Evolutionary conservation across 2,113 vertebrate genomes (phyloP).

Genomic region (Antennarius striatus): DNA sequence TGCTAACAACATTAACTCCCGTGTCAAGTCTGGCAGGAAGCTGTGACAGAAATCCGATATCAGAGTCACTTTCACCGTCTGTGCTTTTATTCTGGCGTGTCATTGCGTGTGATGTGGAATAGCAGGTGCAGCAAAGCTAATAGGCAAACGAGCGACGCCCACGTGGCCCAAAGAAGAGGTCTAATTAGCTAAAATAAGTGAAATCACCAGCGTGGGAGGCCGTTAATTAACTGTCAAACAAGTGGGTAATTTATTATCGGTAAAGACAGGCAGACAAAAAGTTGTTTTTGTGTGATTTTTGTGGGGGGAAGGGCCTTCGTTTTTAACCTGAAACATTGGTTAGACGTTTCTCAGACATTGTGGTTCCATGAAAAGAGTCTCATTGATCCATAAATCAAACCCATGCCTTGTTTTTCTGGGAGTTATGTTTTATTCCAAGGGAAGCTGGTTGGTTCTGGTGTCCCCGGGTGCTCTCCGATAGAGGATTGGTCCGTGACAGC

Average conservation of each 20-base stretch:
- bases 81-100: background rate
- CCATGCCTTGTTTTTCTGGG: background rate
- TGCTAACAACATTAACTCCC: background rate
- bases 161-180: background rate
- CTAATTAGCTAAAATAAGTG: constrained; percentile 14
- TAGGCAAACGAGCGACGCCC: background rate
- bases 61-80: background rate
- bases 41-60: too few species aligned
- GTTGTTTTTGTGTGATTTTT: too few species aligned
- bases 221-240: constrained; percentile 9
- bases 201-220: background rate
- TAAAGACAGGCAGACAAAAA: background rate
- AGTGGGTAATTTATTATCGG: constrained; percentile 10
- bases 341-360: background rate
- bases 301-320: too few species aligned
- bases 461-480: background rate
- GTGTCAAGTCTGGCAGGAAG: too few species aligned
- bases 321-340: too few species aligned
- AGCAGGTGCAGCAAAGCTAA: background rate
- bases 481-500: background rate
- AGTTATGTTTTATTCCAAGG: background rate
- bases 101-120: background rate
- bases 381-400: constrained; percentile 8
- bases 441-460: background rate
- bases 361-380: background rate